Base-by-base conservation (phyloP, 2,797 vertebrate genomes). In the Scyliorhinus canicula region DNA sequence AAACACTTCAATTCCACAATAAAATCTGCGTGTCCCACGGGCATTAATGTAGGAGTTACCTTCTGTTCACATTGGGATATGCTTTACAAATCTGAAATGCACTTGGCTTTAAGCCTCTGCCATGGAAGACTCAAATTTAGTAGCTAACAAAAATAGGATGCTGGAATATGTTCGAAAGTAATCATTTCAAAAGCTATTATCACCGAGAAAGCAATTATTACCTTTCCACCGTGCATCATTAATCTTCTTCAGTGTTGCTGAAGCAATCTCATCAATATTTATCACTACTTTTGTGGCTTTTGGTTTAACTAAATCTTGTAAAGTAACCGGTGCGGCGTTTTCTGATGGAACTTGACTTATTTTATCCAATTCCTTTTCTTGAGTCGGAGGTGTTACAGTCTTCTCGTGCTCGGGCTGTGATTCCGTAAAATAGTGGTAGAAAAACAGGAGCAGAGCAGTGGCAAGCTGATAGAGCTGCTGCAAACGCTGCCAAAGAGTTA, bases 341-440 rank as follows among this genome's bases (percentile, higher is more conserved):
- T 4, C 2, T 1, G 24, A 24, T 91, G n/a, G 4, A 26, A 9
- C 55, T 2, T 2, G n/a, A 26, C 60, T 12, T 63, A 9, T 7
- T 91, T 24, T 24, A 2, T 4, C 7, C 8, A 19, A 21, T 60
- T n/a, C 19, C 86, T 40, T 0, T 60, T 21, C 0, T 24, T 40
- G 14, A 90, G 12, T 11, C 1, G 4, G 57, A 57, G 5, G 19
- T 7, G 31, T 8, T 60, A n/a, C 88, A 91, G 21, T 5, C 26
- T 91, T 44, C 24, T 40, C 9, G 88, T 63, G 44, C 9, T 91
- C n/a, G 40, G 60, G 88, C 40, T 91, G 14, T 11, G 88, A 63
- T 65, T 91, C 88, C 11, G 24, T 63, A 65, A 91, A 91, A 65
- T 91, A 91, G 21, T 65, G 88, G n/a, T 24, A 91, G 31, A 94